A percentile compares a stretch with the other conserved stretches of the same genome.
Evolutionary conservation across 1,140 invertebrate genomes (phyloP).

Genomic region (Coelopa frigida): DNA sequence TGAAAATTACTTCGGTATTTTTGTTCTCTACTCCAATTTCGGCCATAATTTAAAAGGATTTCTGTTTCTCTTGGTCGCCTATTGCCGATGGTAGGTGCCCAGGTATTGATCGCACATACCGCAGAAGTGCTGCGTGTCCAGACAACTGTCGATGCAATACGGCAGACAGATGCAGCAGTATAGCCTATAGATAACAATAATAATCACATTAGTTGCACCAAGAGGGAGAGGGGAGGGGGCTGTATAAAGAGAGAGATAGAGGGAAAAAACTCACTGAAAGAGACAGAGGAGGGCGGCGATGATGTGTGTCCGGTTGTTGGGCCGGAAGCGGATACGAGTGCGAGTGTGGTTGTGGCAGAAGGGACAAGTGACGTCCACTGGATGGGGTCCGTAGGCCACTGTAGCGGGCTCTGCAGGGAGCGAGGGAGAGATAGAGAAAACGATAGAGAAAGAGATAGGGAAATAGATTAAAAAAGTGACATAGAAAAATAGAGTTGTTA

Average conservation of each 20-base stretch:
- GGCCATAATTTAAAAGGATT: no score
- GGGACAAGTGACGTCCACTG: slow-evolving; percentile 49
- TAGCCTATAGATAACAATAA: slow-evolving; percentile 46
- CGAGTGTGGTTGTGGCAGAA: slow-evolving; percentile 48
- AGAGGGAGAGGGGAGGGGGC: not conserved
- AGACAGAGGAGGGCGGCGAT: slow-evolving; percentile 53
- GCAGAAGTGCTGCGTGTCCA: slow-evolving; percentile 59
- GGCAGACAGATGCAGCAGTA: slow-evolving; percentile 57
- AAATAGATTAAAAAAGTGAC: no score
- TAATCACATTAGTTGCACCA: not conserved
- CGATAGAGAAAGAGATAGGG: not conserved
- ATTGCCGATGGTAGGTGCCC: slow-evolving; percentile 48
- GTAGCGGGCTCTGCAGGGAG: not conserved
- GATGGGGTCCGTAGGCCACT: slow-evolving; percentile 43
- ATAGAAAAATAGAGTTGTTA: no score
- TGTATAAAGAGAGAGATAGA: not conserved
- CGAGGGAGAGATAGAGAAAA: not conserved
- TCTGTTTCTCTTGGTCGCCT: no score
- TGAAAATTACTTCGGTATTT: no score
- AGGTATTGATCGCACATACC: slow-evolving; percentile 57
- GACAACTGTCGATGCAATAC: slow-evolving; percentile 59
- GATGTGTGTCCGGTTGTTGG: slow-evolving; percentile 54
- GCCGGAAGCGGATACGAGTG: slow-evolving; percentile 47
- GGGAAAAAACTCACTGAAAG: slow-evolving; percentile 46
- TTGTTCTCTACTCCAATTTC: no score